These are phyloP conservation scores for Vanacampus margaritifer DNA, from an alignment of 2,113 vertebrate species.

Conservation along the genomic window DNA sequence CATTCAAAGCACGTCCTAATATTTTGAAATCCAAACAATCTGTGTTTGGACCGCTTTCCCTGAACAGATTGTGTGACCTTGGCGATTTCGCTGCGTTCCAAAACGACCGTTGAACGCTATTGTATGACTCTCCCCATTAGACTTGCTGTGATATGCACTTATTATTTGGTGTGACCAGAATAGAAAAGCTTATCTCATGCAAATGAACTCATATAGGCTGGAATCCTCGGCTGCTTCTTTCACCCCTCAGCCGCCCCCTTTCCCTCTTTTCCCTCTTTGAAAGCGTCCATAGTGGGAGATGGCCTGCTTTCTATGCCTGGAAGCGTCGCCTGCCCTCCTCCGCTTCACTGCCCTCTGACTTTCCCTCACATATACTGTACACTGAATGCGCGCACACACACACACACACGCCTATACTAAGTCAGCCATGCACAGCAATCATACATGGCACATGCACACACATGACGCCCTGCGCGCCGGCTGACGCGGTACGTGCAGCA, in stretches of 20 bases:
- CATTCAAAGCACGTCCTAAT: not conserved
- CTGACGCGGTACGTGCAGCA: slow-evolving; percentile 27
- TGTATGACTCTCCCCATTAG: not conserved
- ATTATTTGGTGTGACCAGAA: slow-evolving; percentile 11
- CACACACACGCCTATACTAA: slow-evolving; percentile 20
- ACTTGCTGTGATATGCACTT: not conserved
- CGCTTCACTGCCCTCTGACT: slow-evolving; percentile 57
- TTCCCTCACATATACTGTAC: slow-evolving; percentile 44
- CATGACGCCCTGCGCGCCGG: slow-evolving; percentile 27
- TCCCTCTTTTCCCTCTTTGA: slow-evolving; percentile 33
- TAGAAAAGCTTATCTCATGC: slow-evolving; percentile 29
- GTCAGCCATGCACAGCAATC: slow-evolving; percentile 48
- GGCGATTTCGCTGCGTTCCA: not conserved
- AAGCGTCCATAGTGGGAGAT: slow-evolving; percentile 51
- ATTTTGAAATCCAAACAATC: not conserved
- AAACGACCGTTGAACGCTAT: not conserved
- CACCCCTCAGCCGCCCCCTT: slow-evolving; percentile 15
- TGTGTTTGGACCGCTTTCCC: not conserved
- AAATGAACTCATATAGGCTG: slow-evolving; percentile 29
- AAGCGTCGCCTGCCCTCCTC: slow-evolving; percentile 65
- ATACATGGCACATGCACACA: slow-evolving; percentile 45
- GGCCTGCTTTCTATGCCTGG: slow-evolving; percentile 67
- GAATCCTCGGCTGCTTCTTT: slow-evolving; percentile 20
- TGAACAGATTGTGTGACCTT: not conserved
- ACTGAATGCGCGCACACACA: slow-evolving; percentile 14